Evolutionary conservation across 1,140 invertebrate species (phyloP).

Genomic region (Listronotus oregonensis): DNA sequence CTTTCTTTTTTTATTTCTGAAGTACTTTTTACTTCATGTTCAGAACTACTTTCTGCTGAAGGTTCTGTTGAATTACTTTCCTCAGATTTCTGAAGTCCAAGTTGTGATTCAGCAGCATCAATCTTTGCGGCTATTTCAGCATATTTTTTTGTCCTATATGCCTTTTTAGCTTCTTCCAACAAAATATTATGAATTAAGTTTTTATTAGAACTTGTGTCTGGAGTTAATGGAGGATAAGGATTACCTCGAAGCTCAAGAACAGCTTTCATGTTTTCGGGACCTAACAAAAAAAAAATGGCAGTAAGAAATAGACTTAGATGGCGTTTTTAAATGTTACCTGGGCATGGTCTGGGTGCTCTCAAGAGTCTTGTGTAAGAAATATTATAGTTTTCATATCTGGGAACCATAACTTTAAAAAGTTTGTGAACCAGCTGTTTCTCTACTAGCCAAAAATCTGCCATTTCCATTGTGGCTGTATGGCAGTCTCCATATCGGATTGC

Average conservation of each 20-base stretch:
- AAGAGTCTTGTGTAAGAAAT: constrained; percentile 75
- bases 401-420: constrained; percentile 89
- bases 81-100: neutral
- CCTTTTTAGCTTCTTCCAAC: constrained; percentile 73
- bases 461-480: constrained; percentile 84
- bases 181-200: constrained; percentile 73
- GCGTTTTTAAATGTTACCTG: constrained; percentile 51
- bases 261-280: constrained; percentile 57
- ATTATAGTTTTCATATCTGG: constrained; percentile 75
- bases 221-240: constrained; percentile 66
- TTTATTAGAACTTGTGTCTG: constrained; percentile 62
- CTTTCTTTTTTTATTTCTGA: no score
- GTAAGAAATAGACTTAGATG: no score
- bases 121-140: constrained; percentile 53
- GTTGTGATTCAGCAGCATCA: constrained; percentile 35
- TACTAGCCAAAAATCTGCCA: constrained; percentile 85
- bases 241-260: constrained; percentile 82
- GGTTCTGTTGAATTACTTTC: neutral
- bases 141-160: constrained; percentile 59
- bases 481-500: constrained; percentile 85
- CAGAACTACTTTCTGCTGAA: neutral
- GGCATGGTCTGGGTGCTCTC: constrained; percentile 68
- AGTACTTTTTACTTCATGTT: no score
- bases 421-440: constrained; percentile 92
- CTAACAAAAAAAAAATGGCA: constrained; percentile 4